Percentiles rank a stretch among this genome's conserved stretches.
Evolutionary conservation across 2,888 invertebrate species (phyloP).

Genomic region (Unio delphinus): DNA sequence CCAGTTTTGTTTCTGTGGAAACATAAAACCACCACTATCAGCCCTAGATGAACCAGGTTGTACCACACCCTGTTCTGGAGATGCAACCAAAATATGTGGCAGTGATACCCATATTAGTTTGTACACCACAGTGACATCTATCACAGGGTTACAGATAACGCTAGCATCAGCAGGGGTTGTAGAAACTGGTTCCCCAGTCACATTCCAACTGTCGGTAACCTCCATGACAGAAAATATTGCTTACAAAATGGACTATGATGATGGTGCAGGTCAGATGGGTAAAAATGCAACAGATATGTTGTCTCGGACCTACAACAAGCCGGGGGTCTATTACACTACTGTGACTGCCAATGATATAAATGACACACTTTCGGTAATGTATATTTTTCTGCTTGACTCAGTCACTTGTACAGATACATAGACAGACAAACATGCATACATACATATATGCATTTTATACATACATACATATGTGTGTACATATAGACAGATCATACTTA

Average conservation of each 20-base stretch:
- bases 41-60: slow-evolving; percentile 22
- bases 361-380: too few species aligned
- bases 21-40: slow-evolving; percentile 10
- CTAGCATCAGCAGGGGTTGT: slow-evolving; percentile 8
- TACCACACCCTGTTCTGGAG: slow-evolving; percentile 38
- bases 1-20: slow-evolving; percentile 50
- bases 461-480: too few species aligned
- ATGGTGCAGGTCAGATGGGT: slow-evolving; percentile 50
- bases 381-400: too few species aligned
- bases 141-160: slow-evolving; percentile 23
- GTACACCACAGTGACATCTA: slow-evolving; percentile 34
- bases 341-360: too few species aligned
- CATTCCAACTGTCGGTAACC: slow-evolving; percentile 17
- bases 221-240: slow-evolving; percentile 36
- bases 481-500: too few species aligned
- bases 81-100: slow-evolving; percentile 40
- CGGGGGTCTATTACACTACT: too few species aligned
- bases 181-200: slow-evolving; percentile 13
- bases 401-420: too few species aligned
- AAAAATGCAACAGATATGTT: too few species aligned
- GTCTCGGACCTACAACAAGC: too few species aligned
- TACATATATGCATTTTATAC: too few species aligned
- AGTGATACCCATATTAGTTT: slow-evolving; percentile 42
- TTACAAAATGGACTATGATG: slow-evolving; percentile 64
- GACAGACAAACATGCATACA: too few species aligned